Percentiles rank a stretch among this genome's conserved stretches.
Evolutionary conservation across 2,888 invertebrate genomes (phyloP).

Genomic region (Trissolcus japonicus): DNA sequence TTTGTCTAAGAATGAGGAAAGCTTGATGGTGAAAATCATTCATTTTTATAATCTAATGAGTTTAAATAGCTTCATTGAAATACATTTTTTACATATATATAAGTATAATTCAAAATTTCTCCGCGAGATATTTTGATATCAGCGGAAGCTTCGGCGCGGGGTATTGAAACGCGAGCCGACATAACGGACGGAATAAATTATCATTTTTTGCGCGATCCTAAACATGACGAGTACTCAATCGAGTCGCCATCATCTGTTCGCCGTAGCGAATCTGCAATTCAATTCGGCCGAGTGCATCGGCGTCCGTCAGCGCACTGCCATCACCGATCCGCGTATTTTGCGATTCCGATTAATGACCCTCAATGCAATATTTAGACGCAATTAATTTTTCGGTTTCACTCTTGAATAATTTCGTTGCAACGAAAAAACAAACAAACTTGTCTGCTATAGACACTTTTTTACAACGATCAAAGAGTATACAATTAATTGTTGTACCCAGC

Average conservation of each 20-base stretch:
- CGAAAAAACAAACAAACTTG: conserved; percentile 19
- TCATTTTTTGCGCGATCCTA: conserved; percentile 36
- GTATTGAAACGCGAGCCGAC: conserved; percentile 10
- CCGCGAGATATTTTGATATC: no score
- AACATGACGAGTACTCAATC: conserved; percentile 54
- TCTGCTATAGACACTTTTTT: conserved; percentile 29
- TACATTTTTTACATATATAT: no score
- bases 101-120: no score
- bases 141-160: not conserved
- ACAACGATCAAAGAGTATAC: not conserved
- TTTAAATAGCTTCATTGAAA: not conserved
- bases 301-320: conserved; percentile 24
- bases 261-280: conserved; percentile 53
- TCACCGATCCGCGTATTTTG: conserved; percentile 37
- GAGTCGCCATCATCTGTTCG: conserved; percentile 54
- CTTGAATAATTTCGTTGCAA: not conserved
- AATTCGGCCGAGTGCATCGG: conserved; percentile 41
- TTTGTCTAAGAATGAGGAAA: conserved; percentile 29
- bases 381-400: conserved; percentile 38
- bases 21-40: not conserved
- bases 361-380: conserved; percentile 45
- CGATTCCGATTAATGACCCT: conserved; percentile 40
- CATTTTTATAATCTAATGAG: not conserved
- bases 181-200: conserved; percentile 42
- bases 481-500: not conserved